These are phyloP conservation scores for Pteropus alecto DNA, from an alignment of 2,113 vertebrate genomes.

Conservation along the genomic window DNA sequence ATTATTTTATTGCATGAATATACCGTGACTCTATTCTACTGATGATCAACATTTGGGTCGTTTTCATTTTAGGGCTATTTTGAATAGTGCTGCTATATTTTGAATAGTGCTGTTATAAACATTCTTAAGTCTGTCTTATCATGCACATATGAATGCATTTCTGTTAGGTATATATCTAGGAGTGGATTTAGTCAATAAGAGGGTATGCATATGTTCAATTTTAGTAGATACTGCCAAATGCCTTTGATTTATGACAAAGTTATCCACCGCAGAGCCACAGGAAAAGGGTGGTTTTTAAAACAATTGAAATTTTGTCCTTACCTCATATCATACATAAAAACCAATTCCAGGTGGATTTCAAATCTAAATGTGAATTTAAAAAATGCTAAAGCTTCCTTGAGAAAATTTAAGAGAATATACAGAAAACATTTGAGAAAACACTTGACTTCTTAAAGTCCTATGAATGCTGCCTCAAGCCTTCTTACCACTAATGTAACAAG, in stretches of 20 bases:
- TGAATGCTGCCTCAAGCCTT: neutral
- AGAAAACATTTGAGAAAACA: neutral
- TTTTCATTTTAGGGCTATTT: neutral
- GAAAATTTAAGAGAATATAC: neutral
- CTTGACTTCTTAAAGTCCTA: neutral
- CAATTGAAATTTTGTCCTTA: neutral
- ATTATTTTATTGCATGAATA: neutral
- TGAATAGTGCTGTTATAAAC: neutral
- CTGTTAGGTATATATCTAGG: neutral
- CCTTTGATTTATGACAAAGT: neutral
- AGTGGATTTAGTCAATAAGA: neutral
- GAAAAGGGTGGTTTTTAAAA: neutral
- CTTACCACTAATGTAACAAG: neutral
- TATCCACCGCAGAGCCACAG: neutral
- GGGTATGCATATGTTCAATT: neutral
- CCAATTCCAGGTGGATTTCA: neutral
- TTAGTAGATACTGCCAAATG: neutral
- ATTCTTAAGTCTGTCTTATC: neutral
- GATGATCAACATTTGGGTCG: neutral
- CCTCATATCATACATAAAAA: neutral
- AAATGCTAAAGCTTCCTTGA: neutral
- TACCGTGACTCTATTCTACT: neutral
- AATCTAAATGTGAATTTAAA: neutral
- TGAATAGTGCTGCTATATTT: neutral
- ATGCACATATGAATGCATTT: neutral